phyloP scores from a whole-genome alignment of 2,113 vertebrate species.

The Toxostoma redivivum region DNA sequence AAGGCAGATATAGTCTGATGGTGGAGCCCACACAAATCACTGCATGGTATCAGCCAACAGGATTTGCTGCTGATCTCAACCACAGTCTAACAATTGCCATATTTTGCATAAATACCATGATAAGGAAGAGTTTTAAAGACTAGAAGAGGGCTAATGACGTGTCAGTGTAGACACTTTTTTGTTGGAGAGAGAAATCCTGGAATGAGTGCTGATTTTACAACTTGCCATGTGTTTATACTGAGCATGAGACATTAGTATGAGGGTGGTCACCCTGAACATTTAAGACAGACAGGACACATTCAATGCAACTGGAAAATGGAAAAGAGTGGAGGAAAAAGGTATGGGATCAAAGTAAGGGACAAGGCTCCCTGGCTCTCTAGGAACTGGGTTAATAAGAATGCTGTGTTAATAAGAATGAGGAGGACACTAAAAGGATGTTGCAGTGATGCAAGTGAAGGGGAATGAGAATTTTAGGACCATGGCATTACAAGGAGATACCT shows the following conservation, averaged over 20 bases:
- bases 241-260: not conserved
- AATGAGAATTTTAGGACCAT: not conserved
- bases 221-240: not conserved
- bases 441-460: not conserved
- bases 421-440: not conserved
- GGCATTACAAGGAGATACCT: not conserved
- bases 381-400: not conserved
- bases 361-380: not conserved
- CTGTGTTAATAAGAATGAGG: not conserved
- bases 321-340: not conserved
- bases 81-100: not conserved
- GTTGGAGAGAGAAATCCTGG: not conserved
- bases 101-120: not conserved
- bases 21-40: not conserved
- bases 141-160: not conserved
- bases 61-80: not conserved
- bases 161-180: not conserved
- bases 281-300: not conserved
- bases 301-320: not conserved
- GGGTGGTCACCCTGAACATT: not conserved
- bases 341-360: not conserved
- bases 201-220: not conserved
- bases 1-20: not conserved
- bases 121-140: not conserved
- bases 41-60: not conserved